Conservation (phyloP, 92 coral and sea anemone species). For the Isaurus tuberculatus region DNA sequence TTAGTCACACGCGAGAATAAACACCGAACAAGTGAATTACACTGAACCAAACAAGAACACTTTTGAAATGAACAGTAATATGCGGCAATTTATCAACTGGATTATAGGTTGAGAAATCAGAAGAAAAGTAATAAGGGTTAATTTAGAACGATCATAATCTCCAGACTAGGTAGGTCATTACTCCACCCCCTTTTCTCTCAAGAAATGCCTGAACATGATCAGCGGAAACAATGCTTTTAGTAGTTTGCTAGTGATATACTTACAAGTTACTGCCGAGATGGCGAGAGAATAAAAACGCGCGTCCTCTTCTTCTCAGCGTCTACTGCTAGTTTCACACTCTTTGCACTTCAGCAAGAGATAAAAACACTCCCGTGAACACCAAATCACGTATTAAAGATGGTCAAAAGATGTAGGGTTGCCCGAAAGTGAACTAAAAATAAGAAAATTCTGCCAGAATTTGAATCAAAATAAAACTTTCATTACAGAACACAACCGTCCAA, state of each 20-base stretch:
- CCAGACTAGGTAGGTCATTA: background rate
- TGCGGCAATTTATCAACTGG: slow-evolving; percentile 33
- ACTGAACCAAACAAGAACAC: background rate
- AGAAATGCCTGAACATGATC: background rate
- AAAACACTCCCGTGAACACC: background rate
- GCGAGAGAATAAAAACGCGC: background rate
- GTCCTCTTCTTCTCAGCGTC: slow-evolving; percentile 10
- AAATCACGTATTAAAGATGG: background rate
- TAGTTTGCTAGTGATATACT: background rate
- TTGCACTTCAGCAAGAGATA: background rate
- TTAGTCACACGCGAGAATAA: background rate
- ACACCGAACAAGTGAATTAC: background rate
- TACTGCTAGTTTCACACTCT: background rate
- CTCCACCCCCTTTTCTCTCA: slow-evolving; percentile 19
- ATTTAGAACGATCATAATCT: slow-evolving; percentile 18
- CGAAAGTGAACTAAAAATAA: background rate
- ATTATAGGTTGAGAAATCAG: slow-evolving; percentile 27
- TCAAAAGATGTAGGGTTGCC: background rate
- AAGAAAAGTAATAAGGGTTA: slow-evolving; percentile 20
- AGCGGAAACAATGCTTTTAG: background rate
- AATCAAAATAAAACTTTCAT: background rate
- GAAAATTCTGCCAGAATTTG: background rate
- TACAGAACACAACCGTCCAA: background rate
- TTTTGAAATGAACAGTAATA: slow-evolving; percentile 7
- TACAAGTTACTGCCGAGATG: background rate